Conservation (phyloP, 2,797 vertebrate species). For the Hirundo rustica region DNA sequence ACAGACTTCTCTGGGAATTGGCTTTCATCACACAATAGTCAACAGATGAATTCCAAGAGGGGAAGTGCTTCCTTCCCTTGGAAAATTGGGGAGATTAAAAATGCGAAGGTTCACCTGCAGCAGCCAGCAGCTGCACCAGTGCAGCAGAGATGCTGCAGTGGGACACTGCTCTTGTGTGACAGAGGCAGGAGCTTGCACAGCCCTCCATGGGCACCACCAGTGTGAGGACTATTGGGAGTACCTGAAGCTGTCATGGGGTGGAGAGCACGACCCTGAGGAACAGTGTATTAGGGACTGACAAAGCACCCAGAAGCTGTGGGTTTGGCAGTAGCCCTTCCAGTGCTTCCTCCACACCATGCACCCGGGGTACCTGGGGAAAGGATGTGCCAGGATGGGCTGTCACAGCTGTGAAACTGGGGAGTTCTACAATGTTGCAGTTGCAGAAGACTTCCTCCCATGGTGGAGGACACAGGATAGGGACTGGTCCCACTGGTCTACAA, state of each 20-base stretch:
- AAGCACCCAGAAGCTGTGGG: neutral
- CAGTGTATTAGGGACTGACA: accelerated
- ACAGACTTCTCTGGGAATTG: neutral
- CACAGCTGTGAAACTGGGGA: neutral
- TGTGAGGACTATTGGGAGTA: neutral
- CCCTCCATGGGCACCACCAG: neutral
- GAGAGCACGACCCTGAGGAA: neutral
- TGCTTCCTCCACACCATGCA: accelerated
- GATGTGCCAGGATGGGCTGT: neutral
- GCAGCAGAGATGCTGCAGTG: neutral
- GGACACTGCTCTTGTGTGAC: neutral
- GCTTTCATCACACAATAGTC: neutral
- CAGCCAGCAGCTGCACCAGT: neutral
- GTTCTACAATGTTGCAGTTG: neutral
- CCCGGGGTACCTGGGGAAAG: neutral
- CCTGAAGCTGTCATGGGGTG: neutral
- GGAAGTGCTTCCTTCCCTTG: neutral
- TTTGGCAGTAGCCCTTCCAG: neutral
- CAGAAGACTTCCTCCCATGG: neutral
- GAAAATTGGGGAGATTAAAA: neutral
- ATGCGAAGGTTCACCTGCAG: neutral
- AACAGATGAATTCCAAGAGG: neutral
- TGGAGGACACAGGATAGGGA: neutral
- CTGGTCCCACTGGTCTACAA: neutral
- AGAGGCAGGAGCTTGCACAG: neutral